Evolutionary conservation across 2,113 vertebrate genomes (phyloP), one percentile per base, ranked within the genome.

Genomic region (Thryonomys swinderianus): DNA sequence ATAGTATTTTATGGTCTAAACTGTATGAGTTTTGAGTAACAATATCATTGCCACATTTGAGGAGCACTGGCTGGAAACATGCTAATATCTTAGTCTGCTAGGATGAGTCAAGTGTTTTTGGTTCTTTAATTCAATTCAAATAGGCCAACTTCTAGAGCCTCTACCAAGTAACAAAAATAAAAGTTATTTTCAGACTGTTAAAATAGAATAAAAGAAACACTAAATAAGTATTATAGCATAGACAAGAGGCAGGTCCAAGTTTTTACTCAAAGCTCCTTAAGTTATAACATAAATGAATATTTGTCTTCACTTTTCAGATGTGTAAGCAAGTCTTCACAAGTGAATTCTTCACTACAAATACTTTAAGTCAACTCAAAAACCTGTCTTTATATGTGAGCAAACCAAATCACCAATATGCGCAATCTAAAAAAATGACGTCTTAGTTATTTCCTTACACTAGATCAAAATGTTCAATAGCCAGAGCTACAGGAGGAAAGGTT

Each of bases 61-160:
- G 89, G 90, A 61, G 7, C 27, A 90, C n/a, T 23, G 13, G n/a
- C 10, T 55, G 21, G 82, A 18, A 34, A 27, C 8, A 85, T 16
- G 14, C 48, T 92, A 55, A 94, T 92, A 84, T 79, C 14, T 25
- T 92, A 89, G 53, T 18, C 8, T 69, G 1, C 18, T 82, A 61
- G 30, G 10, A 76, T 76, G 14, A 37, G 3, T 78, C 57, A 18
- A 23, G 0, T 86, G 9, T 64, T 59, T 3, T 83, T 55, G 59
- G 27, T 74, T 81, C 48, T 89, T 86, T 71, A 91, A 81, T 30
- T 4, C 16, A 89, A 92, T 87, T 66, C 23, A 95, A 87, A 84
- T 34, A 90, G 21, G 64, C 0, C 12, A 91, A 62, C 2, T 87
- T 90, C 86, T 1, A 90, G 12, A 16, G 18, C 21, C 69, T 94